Percentiles rank a stretch among this genome's conserved stretches.
These are phyloP conservation scores for Ladona fulva DNA, from an alignment of 1,140 invertebrate species.

Conservation along the genomic window DNA sequence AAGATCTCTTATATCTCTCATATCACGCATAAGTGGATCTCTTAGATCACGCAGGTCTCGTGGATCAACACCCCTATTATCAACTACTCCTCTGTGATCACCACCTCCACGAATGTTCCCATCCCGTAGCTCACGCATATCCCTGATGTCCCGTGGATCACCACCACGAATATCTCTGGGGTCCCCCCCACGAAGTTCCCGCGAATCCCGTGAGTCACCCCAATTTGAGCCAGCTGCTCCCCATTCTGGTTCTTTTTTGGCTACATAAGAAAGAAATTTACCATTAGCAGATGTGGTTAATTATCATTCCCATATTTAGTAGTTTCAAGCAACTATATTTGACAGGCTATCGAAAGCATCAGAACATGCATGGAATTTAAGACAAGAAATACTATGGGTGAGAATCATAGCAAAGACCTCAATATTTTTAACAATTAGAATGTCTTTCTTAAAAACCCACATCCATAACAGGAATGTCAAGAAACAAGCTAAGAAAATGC, in stretches of 20 bases:
- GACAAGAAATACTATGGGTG: too few species aligned
- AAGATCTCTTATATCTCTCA: neutral
- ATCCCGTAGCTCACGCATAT: neutral
- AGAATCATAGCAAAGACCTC: too few species aligned
- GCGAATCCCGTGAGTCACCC: constrained; percentile 41
- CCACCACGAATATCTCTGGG: constrained; percentile 26
- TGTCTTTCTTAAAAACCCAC: too few species aligned
- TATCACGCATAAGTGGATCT: neutral
- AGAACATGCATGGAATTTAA: too few species aligned
- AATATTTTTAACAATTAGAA: too few species aligned
- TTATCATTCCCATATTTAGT: too few species aligned
- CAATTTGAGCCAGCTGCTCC: constrained; percentile 33
- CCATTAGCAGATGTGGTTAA: too few species aligned
- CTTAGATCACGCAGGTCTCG: constrained; percentile 16
- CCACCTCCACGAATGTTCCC: constrained; percentile 24
- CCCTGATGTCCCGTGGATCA: constrained; percentile 28
- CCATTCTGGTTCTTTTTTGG: constrained; percentile 4
- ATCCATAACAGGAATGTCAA: too few species aligned
- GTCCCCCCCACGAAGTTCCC: constrained; percentile 13
- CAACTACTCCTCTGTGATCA: constrained; percentile 51
- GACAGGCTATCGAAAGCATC: too few species aligned
- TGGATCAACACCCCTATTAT: constrained; percentile 35
- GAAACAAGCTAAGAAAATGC: too few species aligned
- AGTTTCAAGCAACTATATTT: too few species aligned
- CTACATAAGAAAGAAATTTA: neutral